Evolutionary conservation across 2,888 invertebrate species (phyloP).

Genomic region (Drosophila histrio): DNA sequence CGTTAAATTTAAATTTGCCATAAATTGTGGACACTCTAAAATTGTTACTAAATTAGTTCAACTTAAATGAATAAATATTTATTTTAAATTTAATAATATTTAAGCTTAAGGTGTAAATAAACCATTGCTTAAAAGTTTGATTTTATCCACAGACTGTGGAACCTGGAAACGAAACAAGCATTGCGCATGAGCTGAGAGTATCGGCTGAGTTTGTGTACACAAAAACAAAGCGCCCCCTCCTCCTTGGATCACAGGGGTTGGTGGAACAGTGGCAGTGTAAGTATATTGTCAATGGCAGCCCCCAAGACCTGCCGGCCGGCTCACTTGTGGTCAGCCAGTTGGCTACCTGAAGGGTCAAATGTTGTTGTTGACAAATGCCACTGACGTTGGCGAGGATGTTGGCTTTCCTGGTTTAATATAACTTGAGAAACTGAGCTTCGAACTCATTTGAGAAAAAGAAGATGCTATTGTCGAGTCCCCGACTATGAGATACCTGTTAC

Average conservation of each 20-base stretch:
- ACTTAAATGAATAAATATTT: neutral
- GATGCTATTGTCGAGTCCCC: too few relatives aligned
- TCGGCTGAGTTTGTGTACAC: slow-evolving; percentile 39
- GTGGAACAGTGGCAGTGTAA: slow-evolving; percentile 31
- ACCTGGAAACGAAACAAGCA: slow-evolving; percentile 26
- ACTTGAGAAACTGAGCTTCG: neutral
- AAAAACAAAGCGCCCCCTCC: slow-evolving; percentile 65
- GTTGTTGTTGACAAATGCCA: slow-evolving; percentile 61
- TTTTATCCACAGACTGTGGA: neutral
- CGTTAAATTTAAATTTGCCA: slow-evolving; percentile 51
- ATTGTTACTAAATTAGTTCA: neutral
- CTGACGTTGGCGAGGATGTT: slow-evolving; percentile 13
- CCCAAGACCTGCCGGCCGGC: slow-evolving; percentile 65
- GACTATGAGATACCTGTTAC: too few relatives aligned
- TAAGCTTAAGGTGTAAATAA: too few relatives aligned
- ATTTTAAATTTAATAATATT: neutral
- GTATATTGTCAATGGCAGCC: slow-evolving; percentile 66
- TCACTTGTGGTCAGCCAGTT: slow-evolving; percentile 57
- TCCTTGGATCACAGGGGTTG: slow-evolving; percentile 39
- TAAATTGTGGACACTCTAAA: neutral
- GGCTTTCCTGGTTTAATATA: slow-evolving; percentile 7
- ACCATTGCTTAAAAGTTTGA: neutral
- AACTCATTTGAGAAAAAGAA: slow-evolving; percentile 1
- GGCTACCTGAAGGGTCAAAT: slow-evolving; percentile 53
- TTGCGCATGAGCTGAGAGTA: slow-evolving; percentile 51